Evolutionary conservation across 2,113 vertebrate species (phyloP).

Genomic region (Anseranas semipalmata): DNA sequence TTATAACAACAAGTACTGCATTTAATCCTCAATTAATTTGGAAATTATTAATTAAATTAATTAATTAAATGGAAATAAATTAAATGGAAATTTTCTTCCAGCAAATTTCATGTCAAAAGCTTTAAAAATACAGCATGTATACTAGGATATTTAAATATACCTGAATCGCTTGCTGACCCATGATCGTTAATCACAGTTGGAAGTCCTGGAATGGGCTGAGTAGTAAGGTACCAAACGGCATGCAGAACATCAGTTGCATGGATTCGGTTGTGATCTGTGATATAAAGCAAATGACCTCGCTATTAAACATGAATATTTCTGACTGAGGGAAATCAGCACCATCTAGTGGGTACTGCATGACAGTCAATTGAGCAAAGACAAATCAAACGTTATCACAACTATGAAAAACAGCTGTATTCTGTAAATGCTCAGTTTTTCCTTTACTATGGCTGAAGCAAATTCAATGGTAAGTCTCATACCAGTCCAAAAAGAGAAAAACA

Average conservation of each 20-base stretch:
- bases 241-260: slow-evolving; percentile 98
- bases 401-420: not conserved
- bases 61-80: no score
- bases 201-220: slow-evolving; percentile 92
- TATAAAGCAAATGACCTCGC: not conserved
- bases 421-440: not conserved
- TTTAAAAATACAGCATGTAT: not conserved
- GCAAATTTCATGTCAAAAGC: not conserved
- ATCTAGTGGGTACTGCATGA: slow-evolving; percentile 64
- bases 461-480: not conserved
- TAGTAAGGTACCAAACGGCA: slow-evolving; percentile 97
- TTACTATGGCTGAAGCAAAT: not conserved
- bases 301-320: not conserved
- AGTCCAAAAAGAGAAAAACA: not conserved
- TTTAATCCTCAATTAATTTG: rapidly evolving
- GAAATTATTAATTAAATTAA: no score
- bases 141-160: slow-evolving; percentile 63
- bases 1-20: not conserved
- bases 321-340: slow-evolving; percentile 53
- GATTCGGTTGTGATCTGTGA: slow-evolving; percentile 95
- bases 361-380: not conserved
- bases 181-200: slow-evolving; percentile 87
- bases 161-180: slow-evolving; percentile 89
- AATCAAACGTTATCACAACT: not conserved
- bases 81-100: not conserved